These are phyloP conservation scores for Rhamphomyia laevipes DNA, from an alignment of 2,888 invertebrate species.

Conservation along the genomic window DNA sequence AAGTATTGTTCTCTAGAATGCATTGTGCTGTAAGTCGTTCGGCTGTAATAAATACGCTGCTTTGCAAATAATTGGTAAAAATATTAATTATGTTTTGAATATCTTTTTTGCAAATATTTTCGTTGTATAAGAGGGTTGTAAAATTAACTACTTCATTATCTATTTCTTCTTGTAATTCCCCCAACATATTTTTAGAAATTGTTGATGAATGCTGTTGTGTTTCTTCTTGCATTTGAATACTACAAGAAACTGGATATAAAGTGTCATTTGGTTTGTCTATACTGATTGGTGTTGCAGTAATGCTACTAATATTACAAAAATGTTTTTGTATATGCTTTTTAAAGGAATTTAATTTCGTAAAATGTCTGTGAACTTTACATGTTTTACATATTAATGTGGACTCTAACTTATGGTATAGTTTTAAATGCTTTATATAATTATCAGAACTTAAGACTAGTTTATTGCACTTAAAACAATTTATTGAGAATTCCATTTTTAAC, in stretches of 20 bases:
- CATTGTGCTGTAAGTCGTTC: too few relatives aligned
- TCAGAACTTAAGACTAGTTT: neutral
- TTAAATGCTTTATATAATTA: neutral
- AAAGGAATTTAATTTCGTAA: constrained; percentile 1
- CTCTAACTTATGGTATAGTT: neutral
- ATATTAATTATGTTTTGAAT: too few relatives aligned
- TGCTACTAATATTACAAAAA: neutral
- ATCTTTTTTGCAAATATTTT: too few relatives aligned
- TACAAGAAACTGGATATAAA: neutral
- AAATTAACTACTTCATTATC: too few relatives aligned
- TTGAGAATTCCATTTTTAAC: neutral
- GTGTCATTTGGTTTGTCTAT: neutral
- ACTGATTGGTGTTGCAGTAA: neutral
- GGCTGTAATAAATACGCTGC: too few relatives aligned
- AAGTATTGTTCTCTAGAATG: too few relatives aligned
- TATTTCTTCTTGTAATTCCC: neutral
- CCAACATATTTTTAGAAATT: neutral
- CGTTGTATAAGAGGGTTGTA: too few relatives aligned
- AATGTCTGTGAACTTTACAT: neutral
- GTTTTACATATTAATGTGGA: neutral
- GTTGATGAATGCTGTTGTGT: neutral
- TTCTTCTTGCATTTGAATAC: neutral
- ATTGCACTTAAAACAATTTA: neutral
- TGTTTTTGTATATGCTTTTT: neutral
- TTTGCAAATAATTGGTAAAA: too few relatives aligned